Evolutionary conservation across 2,113 vertebrate species (phyloP).

Genomic region (Oreochromis spilurus): DNA sequence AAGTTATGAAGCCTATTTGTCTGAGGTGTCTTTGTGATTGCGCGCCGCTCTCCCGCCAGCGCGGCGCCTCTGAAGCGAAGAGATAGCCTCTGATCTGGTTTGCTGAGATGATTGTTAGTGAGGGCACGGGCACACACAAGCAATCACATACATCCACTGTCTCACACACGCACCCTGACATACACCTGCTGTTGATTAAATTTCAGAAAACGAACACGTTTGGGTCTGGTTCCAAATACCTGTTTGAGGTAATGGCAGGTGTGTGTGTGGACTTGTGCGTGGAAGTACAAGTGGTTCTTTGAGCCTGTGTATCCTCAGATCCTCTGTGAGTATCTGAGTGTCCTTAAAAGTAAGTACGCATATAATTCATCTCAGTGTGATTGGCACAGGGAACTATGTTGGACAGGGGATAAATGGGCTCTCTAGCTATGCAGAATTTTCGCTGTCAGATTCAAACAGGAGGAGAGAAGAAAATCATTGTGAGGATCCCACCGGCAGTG

Average conservation of each 20-base stretch:
- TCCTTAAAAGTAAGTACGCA: conserved; percentile 1
- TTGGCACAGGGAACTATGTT: conserved; percentile 29
- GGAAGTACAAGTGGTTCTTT: conserved; percentile 18
- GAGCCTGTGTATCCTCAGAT: not conserved
- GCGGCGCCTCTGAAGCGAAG: conserved; percentile 7
- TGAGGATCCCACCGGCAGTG: conserved; percentile 15
- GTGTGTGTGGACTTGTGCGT: not conserved
- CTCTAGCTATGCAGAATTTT: conserved; percentile 27
- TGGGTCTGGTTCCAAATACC: conserved; percentile 13
- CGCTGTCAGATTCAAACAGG: conserved; percentile 11
- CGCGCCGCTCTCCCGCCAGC: not conserved
- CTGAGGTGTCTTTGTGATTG: conserved; percentile 43
- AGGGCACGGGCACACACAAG: conserved; percentile 6
- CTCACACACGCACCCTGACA: not conserved
- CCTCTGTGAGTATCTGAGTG: not conserved
- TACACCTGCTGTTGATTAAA: conserved; percentile 35
- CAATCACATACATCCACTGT: conserved; percentile 28
- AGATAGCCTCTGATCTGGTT: conserved; percentile 51
- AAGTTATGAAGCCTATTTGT: conserved; percentile 58
- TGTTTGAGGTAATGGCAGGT: not conserved
- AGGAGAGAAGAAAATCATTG: conserved; percentile 13
- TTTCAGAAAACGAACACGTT: conserved; percentile 28
- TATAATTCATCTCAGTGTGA: conserved; percentile 27
- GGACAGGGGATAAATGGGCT: conserved; percentile 45
- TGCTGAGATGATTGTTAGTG: conserved; percentile 44